Evolutionary conservation across 2,113 vertebrate species (phyloP).

Genomic region (Pimephales promelas): DNA sequence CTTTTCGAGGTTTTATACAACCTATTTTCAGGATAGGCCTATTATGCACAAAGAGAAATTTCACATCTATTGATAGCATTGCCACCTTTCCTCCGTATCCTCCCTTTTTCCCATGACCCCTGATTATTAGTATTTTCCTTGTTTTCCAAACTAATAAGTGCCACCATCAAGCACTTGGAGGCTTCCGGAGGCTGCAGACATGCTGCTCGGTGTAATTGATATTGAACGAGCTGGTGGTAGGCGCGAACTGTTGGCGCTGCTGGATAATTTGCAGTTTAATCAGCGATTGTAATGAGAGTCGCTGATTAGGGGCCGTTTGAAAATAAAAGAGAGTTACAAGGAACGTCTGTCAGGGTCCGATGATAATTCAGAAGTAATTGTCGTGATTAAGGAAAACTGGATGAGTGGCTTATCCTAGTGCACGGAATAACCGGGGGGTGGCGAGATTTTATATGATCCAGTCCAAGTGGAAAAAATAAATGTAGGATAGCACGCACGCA

Average conservation of each 20-base stretch:
- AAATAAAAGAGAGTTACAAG: slow-evolving; percentile 99
- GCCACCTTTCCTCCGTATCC: slow-evolving; percentile 77
- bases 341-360: slow-evolving; percentile 97
- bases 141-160: slow-evolving; percentile 99
- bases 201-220: slow-evolving; percentile 97
- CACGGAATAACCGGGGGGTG: slow-evolving; percentile 83
- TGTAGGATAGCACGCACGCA: no score
- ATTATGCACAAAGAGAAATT: background rate
- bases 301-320: slow-evolving; percentile 97
- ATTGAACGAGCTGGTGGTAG: slow-evolving; percentile 99
- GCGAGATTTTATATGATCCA: slow-evolving; percentile 66
- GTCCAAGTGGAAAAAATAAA: slow-evolving; percentile 44
- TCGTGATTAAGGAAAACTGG: slow-evolving; percentile 92
- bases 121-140: slow-evolving; percentile 99
- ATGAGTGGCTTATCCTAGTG: slow-evolving; percentile 95
- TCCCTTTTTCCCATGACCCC: slow-evolving; percentile 76
- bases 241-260: slow-evolving; percentile 96
- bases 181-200: slow-evolving; percentile 88
- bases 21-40: background rate
- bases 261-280: slow-evolving; percentile 99
- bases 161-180: slow-evolving; percentile 88
- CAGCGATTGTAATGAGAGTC: slow-evolving; percentile 99
- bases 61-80: background rate
- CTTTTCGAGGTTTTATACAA: background rate
- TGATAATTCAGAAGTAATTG: slow-evolving; percentile 97